Evolutionary conservation across 92 coral and sea anemone genomes (phyloP), one percentile per base, ranked within the genome.

Genomic region (Hydrozoanthus gracilis): DNA sequence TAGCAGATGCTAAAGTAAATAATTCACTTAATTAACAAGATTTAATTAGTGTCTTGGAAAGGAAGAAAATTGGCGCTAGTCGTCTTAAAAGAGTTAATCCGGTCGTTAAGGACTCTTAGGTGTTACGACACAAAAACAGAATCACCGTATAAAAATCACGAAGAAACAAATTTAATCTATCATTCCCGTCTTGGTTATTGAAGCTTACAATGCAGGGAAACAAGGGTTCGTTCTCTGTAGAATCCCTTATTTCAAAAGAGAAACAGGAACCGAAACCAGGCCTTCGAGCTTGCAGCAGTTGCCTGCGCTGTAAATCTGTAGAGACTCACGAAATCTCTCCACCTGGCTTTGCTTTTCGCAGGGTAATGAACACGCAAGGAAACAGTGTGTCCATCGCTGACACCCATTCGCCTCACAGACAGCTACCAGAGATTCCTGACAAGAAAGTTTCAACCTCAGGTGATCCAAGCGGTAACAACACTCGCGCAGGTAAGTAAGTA

Each of bases 191-290:
- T 65, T 58, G 47, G 58, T 16, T 65, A 88, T 27, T 50, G 65
- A 44, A 84, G 44, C 9, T 45, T 44, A 87, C 72, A 80, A 90
- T 90, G 93, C 90, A 90, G 44, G 80, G 88, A 71, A 87, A 51
- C 86, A 90, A 83, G 87, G 76, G 93, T 3, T 84, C 95, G 4
- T 94, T 94, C 86, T 90, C 98, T 1, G 98, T 94, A 7, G 98
- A 92, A 76, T 88, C 98, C 9, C 92, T 94, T 7, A 94, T 94
- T 65, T 92, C 98, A 47, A 87, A 88, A 77, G 93, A 84, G 18
- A 84, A 78, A 17, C 66, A 83, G 4, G 73, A 65, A 12, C 39
- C 73, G 48, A 80, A 80, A 16, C 74, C 73, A 15, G 18, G 84
- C 8, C 14, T 80, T 66, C 74, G 85, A 3, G 52, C 8, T 8